These are phyloP conservation scores for Thunnus thynnus DNA, from an alignment of 2,113 vertebrate genomes.

Conservation along the genomic window DNA sequence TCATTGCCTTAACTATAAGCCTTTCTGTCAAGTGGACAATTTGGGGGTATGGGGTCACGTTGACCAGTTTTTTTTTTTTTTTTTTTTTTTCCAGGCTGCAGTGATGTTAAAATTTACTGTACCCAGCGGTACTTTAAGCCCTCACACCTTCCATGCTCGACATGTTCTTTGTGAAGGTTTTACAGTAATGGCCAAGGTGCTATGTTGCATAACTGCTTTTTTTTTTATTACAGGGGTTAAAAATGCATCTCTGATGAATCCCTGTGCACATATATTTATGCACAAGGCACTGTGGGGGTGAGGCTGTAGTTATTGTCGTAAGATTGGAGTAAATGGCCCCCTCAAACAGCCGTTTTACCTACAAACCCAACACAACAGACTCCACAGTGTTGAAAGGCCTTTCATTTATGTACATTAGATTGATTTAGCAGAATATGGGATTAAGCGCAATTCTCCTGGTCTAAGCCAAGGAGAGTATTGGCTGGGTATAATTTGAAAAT, in stretches of 20 bases:
- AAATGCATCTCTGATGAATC: conserved; percentile 21
- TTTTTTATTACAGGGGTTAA: conserved; percentile 25
- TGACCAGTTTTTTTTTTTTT: conserved; percentile 62
- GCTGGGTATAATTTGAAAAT: too few species aligned
- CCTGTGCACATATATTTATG: conserved; percentile 1
- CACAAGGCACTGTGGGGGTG: not conserved
- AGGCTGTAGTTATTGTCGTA: not conserved
- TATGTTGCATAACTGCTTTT: conserved; percentile 11
- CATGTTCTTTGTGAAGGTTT: conserved; percentile 34
- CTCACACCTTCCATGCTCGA: conserved; percentile 7
- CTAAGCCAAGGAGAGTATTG: too few species aligned
- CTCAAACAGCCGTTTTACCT: not conserved
- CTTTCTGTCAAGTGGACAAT: conserved; percentile 59
- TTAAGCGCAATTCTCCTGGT: too few species aligned
- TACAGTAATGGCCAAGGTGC: conserved; percentile 38
- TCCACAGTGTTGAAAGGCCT: not conserved
- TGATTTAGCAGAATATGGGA: too few species aligned
- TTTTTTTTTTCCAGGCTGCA: conserved; percentile 8
- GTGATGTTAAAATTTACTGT: conserved; percentile 36
- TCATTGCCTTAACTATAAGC: conserved; percentile 64
- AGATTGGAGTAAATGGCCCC: not conserved
- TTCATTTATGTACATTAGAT: not conserved
- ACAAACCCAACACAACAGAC: not conserved
- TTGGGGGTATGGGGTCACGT: conserved; percentile 45
- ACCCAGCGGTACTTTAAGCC: conserved; percentile 32